Conservation (phyloP, 2,797 vertebrate species). For the Ibycter americanus region DNA sequence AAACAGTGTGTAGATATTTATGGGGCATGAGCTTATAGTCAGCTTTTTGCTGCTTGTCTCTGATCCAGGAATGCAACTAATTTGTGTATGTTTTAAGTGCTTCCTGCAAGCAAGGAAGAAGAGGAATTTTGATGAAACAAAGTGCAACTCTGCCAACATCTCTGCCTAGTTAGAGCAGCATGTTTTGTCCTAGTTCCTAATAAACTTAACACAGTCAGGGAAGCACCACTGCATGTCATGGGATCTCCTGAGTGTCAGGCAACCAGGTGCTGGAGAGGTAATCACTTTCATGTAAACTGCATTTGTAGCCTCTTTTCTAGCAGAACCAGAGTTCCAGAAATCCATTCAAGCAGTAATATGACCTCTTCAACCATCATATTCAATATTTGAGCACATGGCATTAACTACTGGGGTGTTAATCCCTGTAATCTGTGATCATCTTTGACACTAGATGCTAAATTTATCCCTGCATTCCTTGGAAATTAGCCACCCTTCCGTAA, state of each 20-base stretch:
- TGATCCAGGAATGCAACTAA: background rate
- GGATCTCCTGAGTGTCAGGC: background rate
- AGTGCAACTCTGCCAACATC: background rate
- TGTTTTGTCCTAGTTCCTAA: background rate
- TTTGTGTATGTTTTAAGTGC: background rate
- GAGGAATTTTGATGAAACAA: background rate
- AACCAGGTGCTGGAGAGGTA: background rate
- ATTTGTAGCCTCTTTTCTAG: background rate
- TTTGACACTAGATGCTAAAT: background rate
- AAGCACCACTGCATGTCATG: background rate
- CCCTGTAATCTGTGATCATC: background rate
- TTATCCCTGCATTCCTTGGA: background rate
- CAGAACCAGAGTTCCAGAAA: background rate
- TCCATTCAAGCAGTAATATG: background rate
- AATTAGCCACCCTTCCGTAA: background rate
- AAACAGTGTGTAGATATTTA: background rate
- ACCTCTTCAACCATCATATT: background rate
- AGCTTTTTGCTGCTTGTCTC: background rate
- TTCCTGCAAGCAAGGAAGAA: background rate
- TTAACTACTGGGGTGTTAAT: background rate
- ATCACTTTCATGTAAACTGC: rapidly evolving
- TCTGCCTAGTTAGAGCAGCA: background rate
- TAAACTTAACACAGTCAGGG: background rate
- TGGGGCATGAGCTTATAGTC: background rate
- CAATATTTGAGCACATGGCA: rapidly evolving